Evolutionary conservation across 2,888 invertebrate genomes (phyloP), one percentile per base, ranked within the genome.

Genomic region (Mesochorus sp.): DNA sequence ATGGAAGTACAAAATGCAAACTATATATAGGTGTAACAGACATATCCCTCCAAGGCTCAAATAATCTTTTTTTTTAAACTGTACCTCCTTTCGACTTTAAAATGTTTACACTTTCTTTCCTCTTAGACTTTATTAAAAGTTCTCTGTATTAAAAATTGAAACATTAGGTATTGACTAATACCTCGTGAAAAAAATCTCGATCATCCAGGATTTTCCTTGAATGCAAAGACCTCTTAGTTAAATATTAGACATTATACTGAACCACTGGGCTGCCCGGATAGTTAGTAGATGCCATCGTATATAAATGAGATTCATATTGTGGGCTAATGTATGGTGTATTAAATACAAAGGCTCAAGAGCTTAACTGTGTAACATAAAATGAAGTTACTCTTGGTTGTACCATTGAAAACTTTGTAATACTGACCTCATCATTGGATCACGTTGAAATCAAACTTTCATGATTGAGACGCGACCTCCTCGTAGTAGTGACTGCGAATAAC

Each of bases 1-100:
- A 39, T 39, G 8, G 1, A 37, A 84, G 84, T 82, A 83, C 82
- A 81, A 76, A 80, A 82, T 81, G 81, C 88, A 88, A 86, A 88
- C 86, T 81, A 89, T 87, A 88, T 85, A 86, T 87, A 86, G 89
- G 89, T 87, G 89, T 83, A 87, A 85, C 84, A 42, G 51, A 55
- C 76, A 73, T 71, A 76, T 68, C 67, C 76, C 67, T 62, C 34
- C 59, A 66, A 66, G 68, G 64, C 78, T 75, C 70, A 70, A 76
- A 80, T 70, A 74, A 81, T 74, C 73, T 70, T 47, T 53, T 68
- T 73, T 37, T 17, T 42, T 42, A 42, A 34, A 55, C 53, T 12
- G 51, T 57, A 34, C 57, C 12, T 61, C 39, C 26, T 19, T 70
- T 62, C 47, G 21, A 61, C 44, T 70, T 55, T 68, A 57, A 21